Base-by-base conservation (phyloP, 2,888 invertebrate genomes). In the Acleris sparsana region DNA sequence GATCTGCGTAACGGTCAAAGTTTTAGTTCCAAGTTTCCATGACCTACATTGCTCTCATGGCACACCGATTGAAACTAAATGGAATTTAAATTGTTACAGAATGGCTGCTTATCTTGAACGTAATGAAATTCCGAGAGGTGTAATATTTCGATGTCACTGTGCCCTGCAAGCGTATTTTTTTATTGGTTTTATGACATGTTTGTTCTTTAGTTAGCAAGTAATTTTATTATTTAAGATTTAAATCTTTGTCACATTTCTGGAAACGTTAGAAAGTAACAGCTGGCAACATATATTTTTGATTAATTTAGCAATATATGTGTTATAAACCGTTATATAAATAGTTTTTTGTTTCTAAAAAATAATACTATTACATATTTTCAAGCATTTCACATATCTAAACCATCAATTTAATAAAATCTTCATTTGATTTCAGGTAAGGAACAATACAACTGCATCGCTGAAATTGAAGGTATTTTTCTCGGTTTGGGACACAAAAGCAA, bases 391-490 rank as follows among this genome's bases (percentile, higher is more conserved):
- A 39, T 39, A 13, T 13, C 11, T 13, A 4, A 13, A 39, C 39
- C 11, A 3, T 13, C 39, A 4, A 39, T 33, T 0, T 13, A 39
- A 39, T 13, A 39, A 13, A 39, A 13, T 13, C 39, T 67, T 71
- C 71, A 51, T 76, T 70, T 80, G 79, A 73, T 86, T 87, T 63
- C 84, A 86, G 86, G 87, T 87, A 85, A 73, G 85, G 80, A 73
- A 20, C 59, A 49, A 20, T 43, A 56, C 51, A 53, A 60, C 49
- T 49, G 61, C 43, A 63, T 60, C 55, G 62, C 62, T 60, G 48
- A 63, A 52, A 52, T 52, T 57, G 43, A 46, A 52, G 20, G 18
- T 46, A 63, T 67, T 63, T 63, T 49, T 29, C 39, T 17, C 46
- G 44, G 29, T 18, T 17, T 22, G 39, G 63, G 58, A 51, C 63